A percentile compares a stretch with the other conserved stretches of the same genome.
Conservation (phyloP, 2,797 vertebrate species). For the Nannoperca australis region DNA sequence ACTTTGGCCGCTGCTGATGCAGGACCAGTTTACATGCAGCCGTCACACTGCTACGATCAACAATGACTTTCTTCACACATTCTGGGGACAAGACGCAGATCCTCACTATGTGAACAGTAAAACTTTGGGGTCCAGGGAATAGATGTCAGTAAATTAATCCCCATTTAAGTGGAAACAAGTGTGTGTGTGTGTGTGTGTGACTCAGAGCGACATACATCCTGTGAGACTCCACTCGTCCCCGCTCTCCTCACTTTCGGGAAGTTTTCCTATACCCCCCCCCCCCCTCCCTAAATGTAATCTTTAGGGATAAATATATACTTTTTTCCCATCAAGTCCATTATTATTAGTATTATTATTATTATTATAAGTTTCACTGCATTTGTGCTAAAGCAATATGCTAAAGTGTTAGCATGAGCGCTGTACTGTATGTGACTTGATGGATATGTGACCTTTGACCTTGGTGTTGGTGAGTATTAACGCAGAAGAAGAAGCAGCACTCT, state of each 20-base stretch:
- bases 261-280: background rate
- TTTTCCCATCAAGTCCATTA: slow-evolving; percentile 5
- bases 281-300: background rate
- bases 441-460: background rate
- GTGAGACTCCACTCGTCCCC: slow-evolving; percentile 33
- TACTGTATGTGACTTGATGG: background rate
- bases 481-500: background rate
- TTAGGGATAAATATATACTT: background rate
- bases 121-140: background rate
- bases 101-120: background rate
- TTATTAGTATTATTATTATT: too few relatives aligned
- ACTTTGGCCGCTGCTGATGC: slow-evolving; percentile 11
- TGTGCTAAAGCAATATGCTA: background rate
- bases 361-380: background rate
- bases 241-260: slow-evolving; percentile 29
- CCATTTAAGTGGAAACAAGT: slow-evolving; percentile 1
- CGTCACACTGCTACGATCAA: too few relatives aligned
- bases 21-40: background rate
- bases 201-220: slow-evolving; percentile 38
- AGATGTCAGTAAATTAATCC: background rate
- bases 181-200: background rate
- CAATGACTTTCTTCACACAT: background rate
- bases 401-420: background rate
- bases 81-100: too few relatives aligned
- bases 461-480: background rate